Base-by-base conservation (phyloP, 92 coral and sea anemone genomes). In the Palythoa heliodiscus region DNA sequence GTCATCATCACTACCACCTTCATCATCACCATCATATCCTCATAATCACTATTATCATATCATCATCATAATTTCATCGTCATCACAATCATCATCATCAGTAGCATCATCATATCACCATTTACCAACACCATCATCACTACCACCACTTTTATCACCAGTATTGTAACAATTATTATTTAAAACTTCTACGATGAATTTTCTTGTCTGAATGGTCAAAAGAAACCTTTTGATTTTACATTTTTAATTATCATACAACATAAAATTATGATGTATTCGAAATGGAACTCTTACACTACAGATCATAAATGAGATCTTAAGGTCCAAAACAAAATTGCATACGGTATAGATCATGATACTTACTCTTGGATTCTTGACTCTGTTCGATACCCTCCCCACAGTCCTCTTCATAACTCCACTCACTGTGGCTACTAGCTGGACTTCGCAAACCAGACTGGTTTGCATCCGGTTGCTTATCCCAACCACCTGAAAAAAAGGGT, bases 401-500 rank as follows among this genome's bases (percentile, higher is more conserved):
- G 47, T 80, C 84, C 39, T 80, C 84, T 47, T 80, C 84, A 48
- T 80, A 80, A 40, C 84, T 80, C 84, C 84, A 80, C 25, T 80
- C 84, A 67, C 84, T 80, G 47, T 80, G 84, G 20, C 84, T 80
- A 70, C 84, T 80, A 48, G 13, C 63, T 40, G 84, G 84, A 48
- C 84, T 80, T 64, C 35, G 17, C 48, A 53, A 8, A 47, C 61
- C 74, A 24, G 81, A 76, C 7, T 43, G 50, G 50, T 43, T 43
- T 5, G 50, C 50, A 43, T 24, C 22, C 22, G 20, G 43, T 23
- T 52, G 64, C 60, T 52, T 38, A 13, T 48, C 84, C 84, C 84
- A 80, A 3, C 63, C 84, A 20, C 84, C 84, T 66, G 84, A 80
- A 80, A 80, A 80, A 73, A 80, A 80, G 66, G 84, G 84, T 80